Evolutionary conservation across 2,797 vertebrate genomes (phyloP), one percentile per base, ranked within the genome.

Genomic region (Tamandua tetradactyla): DNA sequence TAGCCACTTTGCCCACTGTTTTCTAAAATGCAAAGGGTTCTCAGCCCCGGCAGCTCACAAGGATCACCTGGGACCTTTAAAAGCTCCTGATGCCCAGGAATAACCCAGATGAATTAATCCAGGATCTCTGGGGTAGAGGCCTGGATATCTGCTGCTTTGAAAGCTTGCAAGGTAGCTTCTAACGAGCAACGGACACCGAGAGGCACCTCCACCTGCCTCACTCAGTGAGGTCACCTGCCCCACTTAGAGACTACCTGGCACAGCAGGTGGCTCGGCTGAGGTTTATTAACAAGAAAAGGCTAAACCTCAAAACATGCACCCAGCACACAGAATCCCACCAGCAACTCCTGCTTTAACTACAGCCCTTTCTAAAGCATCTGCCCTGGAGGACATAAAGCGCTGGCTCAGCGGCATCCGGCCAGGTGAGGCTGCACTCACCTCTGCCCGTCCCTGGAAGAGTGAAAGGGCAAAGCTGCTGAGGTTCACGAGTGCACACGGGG

Each of bases 331-430:
- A 68, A 3, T 12, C 2, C 68, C 12, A 35, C n/a, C 30, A 42
- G 42, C 0, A 2, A 17, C 66, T 76, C 42, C 12, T 35, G 66
- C 30, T 79, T 59, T 62, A 49, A 69, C 25, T 3, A 18, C 5
- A 35, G 52, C 27, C 62, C 20, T 13, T 44, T 30, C 57, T 62
- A 17, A 5, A 4, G 13, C 5, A 32, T 42, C 18, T 27, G 0
- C 7, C 12, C 32, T 4, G 2, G 22, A 64, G 59, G 17, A 25
- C 40, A 78, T 23, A 20, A 69, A 9, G 40, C 79, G 9, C 57
- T 5, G 15, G 18, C 0, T 0, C 3, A 7, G 10, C 1, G 2
- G 4, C 20, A 14, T 9, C 17, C 0, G 0, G 40, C 35, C 66
- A 69, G 66, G 30, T 2, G 23, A 9, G 10, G 47, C 25, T 61